These are phyloP conservation scores for Epinephelus awoara DNA, from an alignment of 2,797 vertebrate species.

Conservation along the genomic window DNA sequence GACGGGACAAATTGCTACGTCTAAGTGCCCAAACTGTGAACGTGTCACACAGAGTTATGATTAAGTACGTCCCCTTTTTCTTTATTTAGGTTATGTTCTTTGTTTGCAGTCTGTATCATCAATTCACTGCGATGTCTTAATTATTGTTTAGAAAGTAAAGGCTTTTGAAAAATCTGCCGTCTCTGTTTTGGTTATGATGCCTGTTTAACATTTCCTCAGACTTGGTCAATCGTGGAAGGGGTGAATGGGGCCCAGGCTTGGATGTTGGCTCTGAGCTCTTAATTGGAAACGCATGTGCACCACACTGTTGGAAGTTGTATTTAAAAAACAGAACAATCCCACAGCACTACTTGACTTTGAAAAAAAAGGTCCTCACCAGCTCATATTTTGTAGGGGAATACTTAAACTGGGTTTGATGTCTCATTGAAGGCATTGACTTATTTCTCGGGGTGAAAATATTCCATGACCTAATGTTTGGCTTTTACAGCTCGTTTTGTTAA, in stretches of 20 bases:
- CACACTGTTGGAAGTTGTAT: conserved; percentile 79
- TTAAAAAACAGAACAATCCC: conserved; percentile 78
- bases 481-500: conserved; percentile 85
- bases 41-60: conserved; percentile 66
- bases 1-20: conserved; percentile 67
- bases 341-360: conserved; percentile 76
- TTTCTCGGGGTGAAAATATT: conserved; percentile 83
- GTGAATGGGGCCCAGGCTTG: conserved; percentile 80
- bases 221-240: conserved; percentile 77
- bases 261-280: conserved; percentile 74
- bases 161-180: conserved; percentile 75
- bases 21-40: conserved; percentile 64
- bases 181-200: conserved; percentile 79
- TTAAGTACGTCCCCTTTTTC: conserved; percentile 49
- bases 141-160: conserved; percentile 78
- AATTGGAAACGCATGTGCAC: conserved; percentile 87
- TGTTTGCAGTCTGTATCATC: conserved; percentile 68
- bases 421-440: conserved; percentile 81
- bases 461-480: conserved; percentile 89
- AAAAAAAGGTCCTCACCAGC: conserved; percentile 78
- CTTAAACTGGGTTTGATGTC: conserved; percentile 83
- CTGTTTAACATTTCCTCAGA: conserved; percentile 86
- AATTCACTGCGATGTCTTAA: conserved; percentile 70
- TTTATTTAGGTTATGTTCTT: conserved; percentile 71
- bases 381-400: conserved; percentile 80